A percentile compares a stretch with the other conserved stretches of the same genome.
These are phyloP conservation scores for Cricetomys ansorgei DNA, from an alignment of 2,113 vertebrate species.

Conservation along the genomic window DNA sequence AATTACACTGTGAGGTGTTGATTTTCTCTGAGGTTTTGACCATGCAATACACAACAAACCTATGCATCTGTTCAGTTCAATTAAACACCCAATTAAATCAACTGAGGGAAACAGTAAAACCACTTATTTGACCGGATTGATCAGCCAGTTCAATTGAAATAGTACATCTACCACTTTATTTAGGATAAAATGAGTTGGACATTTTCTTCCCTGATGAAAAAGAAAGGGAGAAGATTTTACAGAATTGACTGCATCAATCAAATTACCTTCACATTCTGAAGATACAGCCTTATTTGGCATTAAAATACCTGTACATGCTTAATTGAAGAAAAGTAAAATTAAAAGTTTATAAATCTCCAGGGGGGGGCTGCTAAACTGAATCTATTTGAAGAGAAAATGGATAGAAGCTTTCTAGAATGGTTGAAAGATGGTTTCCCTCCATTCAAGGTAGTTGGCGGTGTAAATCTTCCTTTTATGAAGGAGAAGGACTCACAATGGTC, in stretches of 20 bases:
- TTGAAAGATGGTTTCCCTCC: not conserved
- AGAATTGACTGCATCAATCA: not conserved
- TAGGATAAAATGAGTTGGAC: not conserved
- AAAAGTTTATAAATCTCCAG: not conserved
- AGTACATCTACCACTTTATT: not conserved
- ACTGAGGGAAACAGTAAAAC: not conserved
- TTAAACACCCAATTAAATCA: constrained; percentile 38
- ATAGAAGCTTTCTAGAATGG: not conserved
- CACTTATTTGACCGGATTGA: constrained; percentile 27
- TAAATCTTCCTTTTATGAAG: not conserved
- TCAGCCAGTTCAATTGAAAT: not conserved
- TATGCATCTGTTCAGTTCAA: not conserved
- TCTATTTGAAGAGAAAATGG: not conserved
- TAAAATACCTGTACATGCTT: not conserved
- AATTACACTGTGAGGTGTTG: not conserved
- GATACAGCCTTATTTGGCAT: not conserved
- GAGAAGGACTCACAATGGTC: not conserved
- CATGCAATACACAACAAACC: not conserved
- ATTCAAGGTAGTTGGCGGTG: not conserved
- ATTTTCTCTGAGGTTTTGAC: constrained; percentile 38
- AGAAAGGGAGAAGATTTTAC: not conserved
- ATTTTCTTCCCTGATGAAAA: not conserved
- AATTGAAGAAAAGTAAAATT: not conserved
- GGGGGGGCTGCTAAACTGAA: not conserved
- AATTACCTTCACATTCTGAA: not conserved